phyloP scores from a whole-genome alignment of 2,797 vertebrate species.

The Poliocrania exsul region DNA sequence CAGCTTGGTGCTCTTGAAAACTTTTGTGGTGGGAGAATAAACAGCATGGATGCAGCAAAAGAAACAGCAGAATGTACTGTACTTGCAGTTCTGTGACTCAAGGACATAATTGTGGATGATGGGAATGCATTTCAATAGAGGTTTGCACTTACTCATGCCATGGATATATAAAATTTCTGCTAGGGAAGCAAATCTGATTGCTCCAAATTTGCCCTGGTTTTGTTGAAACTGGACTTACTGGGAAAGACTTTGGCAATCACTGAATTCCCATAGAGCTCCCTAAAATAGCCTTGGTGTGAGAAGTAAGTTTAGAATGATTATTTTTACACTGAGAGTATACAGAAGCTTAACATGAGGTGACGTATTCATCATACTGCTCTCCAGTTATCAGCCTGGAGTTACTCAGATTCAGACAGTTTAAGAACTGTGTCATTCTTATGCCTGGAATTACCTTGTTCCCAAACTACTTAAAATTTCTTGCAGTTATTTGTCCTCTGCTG shows the following conservation, averaged over 20 bases:
- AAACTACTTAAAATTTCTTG: neutral
- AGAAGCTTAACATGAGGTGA: neutral
- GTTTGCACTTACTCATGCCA: neutral
- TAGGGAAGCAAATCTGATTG: conserved; percentile 7
- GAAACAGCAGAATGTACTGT: conserved; percentile 63
- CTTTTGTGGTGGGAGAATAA: conserved; percentile 64
- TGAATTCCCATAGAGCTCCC: neutral
- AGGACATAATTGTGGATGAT: conserved; percentile 15
- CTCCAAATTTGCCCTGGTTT: conserved; percentile 1
- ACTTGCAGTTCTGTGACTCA: conserved; percentile 64
- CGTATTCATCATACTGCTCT: neutral
- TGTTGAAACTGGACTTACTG: neutral
- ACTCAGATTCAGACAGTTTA: neutral
- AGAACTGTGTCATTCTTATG: neutral
- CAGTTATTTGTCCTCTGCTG: neutral
- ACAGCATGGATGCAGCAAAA: conserved; percentile 61
- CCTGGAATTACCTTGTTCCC: neutral
- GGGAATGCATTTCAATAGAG: conserved; percentile 22
- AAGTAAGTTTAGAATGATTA: neutral
- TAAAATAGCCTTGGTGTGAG: conserved; percentile 8
- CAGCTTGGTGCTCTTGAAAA: conserved; percentile 67
- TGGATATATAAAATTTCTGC: conserved; percentile 31
- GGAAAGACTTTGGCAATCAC: neutral
- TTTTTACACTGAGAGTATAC: neutral
- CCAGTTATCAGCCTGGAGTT: neutral